A percentile compares a stretch with the other conserved stretches of the same genome.
Evolutionary conservation across 1,140 invertebrate genomes (phyloP).

Genomic region (Drosophila ohnishii): DNA sequence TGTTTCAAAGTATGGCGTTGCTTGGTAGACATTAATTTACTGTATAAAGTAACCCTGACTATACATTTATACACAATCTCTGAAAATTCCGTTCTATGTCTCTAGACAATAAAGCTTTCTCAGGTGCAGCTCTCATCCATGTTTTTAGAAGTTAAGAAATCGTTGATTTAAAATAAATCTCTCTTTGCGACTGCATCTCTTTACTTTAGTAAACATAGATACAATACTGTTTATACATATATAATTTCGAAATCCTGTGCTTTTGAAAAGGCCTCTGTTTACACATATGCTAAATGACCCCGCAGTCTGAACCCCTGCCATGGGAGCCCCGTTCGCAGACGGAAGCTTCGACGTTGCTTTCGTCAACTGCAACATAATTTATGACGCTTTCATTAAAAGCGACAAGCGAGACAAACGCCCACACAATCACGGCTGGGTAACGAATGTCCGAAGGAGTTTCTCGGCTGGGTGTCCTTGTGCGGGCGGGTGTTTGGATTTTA

Average conservation of each 20-base stretch:
- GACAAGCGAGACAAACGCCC: slow-evolving; percentile 78
- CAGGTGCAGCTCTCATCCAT: too few species aligned
- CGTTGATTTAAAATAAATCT: not conserved
- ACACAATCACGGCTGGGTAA: slow-evolving; percentile 73
- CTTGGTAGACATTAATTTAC: too few species aligned
- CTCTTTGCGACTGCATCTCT: not conserved
- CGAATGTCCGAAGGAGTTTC: slow-evolving; percentile 58
- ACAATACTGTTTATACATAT: too few species aligned
- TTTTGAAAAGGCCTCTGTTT: not conserved
- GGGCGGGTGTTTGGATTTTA: slow-evolving; percentile 50
- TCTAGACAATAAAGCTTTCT: too few species aligned
- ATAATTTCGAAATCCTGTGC: not conserved
- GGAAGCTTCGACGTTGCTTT: slow-evolving; percentile 66
- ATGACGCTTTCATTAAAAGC: slow-evolving; percentile 83
- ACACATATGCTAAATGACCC: slow-evolving; percentile 66
- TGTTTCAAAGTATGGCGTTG: too few species aligned
- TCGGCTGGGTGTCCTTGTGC: slow-evolving; percentile 5
- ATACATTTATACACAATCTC: too few species aligned
- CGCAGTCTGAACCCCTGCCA: slow-evolving; percentile 17
- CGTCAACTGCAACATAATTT: slow-evolving; percentile 83
- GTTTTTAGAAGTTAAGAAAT: not conserved
- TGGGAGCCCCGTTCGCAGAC: slow-evolving; percentile 4
- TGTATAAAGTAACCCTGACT: too few species aligned
- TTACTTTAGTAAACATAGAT: not conserved
- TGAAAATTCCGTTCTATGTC: too few species aligned